Evolutionary conservation across 2,113 vertebrate genomes (phyloP), one percentile per base, ranked within the genome.

Genomic region (Leucosticte australis): DNA sequence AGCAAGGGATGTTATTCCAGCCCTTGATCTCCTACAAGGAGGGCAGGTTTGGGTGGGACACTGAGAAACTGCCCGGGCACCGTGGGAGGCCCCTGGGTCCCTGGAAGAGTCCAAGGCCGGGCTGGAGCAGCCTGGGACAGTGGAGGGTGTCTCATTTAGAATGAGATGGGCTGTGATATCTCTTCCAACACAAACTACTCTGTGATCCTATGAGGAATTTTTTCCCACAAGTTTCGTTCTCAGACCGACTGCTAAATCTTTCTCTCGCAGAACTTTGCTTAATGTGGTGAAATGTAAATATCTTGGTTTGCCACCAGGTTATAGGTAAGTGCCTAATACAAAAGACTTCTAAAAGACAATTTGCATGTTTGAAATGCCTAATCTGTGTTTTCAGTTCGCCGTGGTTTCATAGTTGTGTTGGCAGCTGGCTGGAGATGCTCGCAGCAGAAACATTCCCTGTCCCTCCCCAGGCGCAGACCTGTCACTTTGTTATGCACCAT

Each of bases 401-500:
- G 3, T 27, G 76, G 28, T 50, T 62, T 70, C 70, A 1, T 2
- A 24, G 15, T 5, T n/a, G 19, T 7, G 8, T 22, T 57, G 41
- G 8, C 28, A 3, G 6, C 50, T 46, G 31, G 15, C 73, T 91
- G 4, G 1, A 57, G 2, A 1, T n/a, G 13, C 69, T 39, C 0
- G 0, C 30, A 53, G 73, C 30, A 55, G 42, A 28, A 67, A 3
- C 11, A 0, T 35, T 37, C 39, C 8, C 15, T n/a, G 16, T 39
- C 31, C 56, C 15, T 76, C 37, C 39, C 35, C 44, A 4, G 31
- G 9, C 8, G 1, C 63, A 8, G 23, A 37, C 3, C 42, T 15
- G n/a, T 15, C 27, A 1, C 46, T 44, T 53, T 11, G 1, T 70
- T 53, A 6, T 3, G 1, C 28, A 1, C 5, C 5, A 0, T 17